These are phyloP conservation scores for Paracyprichromis sp. DNA, from an alignment of 2,113 vertebrate genomes.

Conservation along the genomic window DNA sequence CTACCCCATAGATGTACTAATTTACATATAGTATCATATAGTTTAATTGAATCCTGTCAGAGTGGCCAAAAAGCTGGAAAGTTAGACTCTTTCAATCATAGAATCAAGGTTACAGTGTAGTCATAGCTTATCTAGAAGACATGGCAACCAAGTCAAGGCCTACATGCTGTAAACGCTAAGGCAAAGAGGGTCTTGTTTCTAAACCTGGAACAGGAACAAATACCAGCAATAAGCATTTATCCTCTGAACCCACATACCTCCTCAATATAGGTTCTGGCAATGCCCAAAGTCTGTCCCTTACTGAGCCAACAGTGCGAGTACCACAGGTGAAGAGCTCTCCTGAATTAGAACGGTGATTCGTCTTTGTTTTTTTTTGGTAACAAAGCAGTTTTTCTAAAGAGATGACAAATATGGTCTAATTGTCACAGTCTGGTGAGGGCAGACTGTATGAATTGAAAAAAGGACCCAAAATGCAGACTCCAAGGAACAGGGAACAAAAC, in stretches of 20 bases:
- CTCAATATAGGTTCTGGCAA: neutral
- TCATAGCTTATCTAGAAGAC: neutral
- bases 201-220: neutral
- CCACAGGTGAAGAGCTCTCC: neutral
- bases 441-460: too few relatives aligned
- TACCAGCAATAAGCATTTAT: neutral
- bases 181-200: neutral
- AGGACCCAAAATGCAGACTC: too few relatives aligned
- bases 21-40: neutral
- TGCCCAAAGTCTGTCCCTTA: neutral
- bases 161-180: rapidly evolving
- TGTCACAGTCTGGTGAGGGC: too few relatives aligned
- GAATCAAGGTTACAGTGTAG: neutral
- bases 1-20: neutral
- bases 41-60: neutral
- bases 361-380: neutral
- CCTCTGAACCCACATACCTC: neutral
- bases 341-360: rapidly evolving
- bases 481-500: too few relatives aligned
- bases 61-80: neutral
- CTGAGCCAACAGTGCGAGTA: neutral
- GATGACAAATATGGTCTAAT: neutral
- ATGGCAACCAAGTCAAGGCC: neutral
- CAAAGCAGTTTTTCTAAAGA: neutral
- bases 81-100: neutral